Percentiles rank a stretch among this genome's conserved stretches.
These are phyloP conservation scores for Dendrolimus houi DNA, from an alignment of 2,888 invertebrate genomes.

Conservation along the genomic window DNA sequence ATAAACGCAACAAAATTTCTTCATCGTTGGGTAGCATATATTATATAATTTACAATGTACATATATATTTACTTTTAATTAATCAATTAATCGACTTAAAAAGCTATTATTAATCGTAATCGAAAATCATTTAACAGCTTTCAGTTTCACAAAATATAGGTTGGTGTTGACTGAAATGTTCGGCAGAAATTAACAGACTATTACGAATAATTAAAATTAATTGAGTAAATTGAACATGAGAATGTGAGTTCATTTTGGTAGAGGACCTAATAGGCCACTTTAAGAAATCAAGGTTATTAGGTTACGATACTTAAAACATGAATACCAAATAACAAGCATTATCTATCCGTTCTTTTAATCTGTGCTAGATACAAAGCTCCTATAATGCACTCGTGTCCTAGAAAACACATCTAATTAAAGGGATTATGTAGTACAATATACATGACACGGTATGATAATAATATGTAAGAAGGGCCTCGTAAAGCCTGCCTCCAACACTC, in stretches of 20 bases:
- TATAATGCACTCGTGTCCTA: too few relatives aligned
- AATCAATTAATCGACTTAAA: background rate
- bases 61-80: background rate
- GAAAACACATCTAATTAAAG: too few relatives aligned
- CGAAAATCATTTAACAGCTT: background rate
- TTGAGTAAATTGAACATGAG: conserved; percentile 39
- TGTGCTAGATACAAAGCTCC: too few relatives aligned
- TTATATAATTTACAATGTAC: too few relatives aligned
- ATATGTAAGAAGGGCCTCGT: too few relatives aligned
- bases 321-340: background rate
- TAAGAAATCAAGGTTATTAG: background rate
- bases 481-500: too few relatives aligned
- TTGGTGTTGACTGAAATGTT: conserved; percentile 1
- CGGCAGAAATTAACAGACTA: conserved; percentile 36
- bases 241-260: conserved; percentile 24
- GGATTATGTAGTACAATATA: too few relatives aligned
- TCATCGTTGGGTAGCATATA: too few relatives aligned
- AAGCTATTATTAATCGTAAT: background rate
- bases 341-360: too few relatives aligned
- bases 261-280: conserved; percentile 1
- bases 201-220: conserved; percentile 56
- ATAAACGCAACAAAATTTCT: too few relatives aligned
- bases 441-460: too few relatives aligned
- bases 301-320: background rate
- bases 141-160: background rate